Evolutionary conservation across 2,888 invertebrate species (phyloP).

Genomic region (Bellardia bayeri): DNA sequence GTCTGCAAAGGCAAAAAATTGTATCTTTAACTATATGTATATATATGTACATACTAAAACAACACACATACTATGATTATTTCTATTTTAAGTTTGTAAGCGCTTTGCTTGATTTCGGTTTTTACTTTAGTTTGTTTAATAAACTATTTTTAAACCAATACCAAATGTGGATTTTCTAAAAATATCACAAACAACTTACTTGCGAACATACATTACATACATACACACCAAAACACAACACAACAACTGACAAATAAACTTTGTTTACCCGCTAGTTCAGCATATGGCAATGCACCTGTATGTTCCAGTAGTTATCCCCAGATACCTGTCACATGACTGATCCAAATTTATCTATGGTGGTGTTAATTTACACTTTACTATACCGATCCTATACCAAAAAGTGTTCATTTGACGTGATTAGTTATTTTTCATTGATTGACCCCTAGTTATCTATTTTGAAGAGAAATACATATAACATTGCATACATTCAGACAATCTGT

Average conservation of each 20-base stretch:
- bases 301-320: no score
- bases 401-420: no score
- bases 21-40: constrained; percentile 18
- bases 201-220: background rate
- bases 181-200: constrained; percentile 70
- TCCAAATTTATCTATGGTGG: no score
- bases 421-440: no score
- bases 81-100: constrained; percentile 58
- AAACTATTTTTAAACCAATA: constrained; percentile 75
- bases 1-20: constrained; percentile 30
- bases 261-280: constrained; percentile 46
- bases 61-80: constrained; percentile 50
- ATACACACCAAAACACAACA: background rate
- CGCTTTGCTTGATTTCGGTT: constrained; percentile 16
- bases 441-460: no score
- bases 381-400: no score
- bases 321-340: no score
- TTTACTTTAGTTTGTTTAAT: constrained; percentile 32
- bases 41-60: constrained; percentile 7
- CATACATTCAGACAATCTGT: no score
- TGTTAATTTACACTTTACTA: no score
- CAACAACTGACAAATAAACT: constrained; percentile 34
- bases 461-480: no score
- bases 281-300: no score
- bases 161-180: constrained; percentile 76